Conservation (phyloP, 53 echinoderm and acorn worm species). For the Glandiceps talaboti region DNA sequence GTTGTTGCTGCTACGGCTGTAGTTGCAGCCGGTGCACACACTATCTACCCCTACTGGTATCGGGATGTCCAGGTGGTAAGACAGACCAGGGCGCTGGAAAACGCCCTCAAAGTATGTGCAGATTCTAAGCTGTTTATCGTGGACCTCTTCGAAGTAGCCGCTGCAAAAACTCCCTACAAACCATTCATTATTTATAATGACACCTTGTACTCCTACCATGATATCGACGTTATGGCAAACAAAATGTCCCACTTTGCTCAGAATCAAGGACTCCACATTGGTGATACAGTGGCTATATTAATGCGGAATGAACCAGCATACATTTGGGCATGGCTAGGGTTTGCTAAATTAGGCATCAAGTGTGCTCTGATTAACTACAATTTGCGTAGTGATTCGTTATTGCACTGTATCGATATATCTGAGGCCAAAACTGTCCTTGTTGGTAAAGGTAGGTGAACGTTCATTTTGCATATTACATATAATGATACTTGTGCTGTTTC, state of each 20-base stretch:
- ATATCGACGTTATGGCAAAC: conserved; percentile 32
- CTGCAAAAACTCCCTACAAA: conserved; percentile 28
- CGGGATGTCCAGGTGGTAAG: too few species aligned
- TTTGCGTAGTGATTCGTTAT: conserved; percentile 28
- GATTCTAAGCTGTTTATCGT: conserved; percentile 13
- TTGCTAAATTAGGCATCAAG: conserved; percentile 37
- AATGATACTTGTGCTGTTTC: too few species aligned
- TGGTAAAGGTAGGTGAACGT: conserved; percentile 54
- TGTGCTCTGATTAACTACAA: conserved; percentile 52
- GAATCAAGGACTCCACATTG: conserved; percentile 20
- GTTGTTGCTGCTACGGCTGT: too few species aligned
- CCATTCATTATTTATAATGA: too few species aligned
- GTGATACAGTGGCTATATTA: conserved; percentile 36
- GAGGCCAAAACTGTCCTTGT: conserved; percentile 33
- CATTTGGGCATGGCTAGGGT: conserved; percentile 36
- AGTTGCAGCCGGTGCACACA: too few species aligned
- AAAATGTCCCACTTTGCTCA: conserved; percentile 35
- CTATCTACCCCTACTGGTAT: too few species aligned
- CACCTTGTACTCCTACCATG: conserved; percentile 30
- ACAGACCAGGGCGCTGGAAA: too few species aligned
- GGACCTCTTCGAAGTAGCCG: conserved; percentile 37
- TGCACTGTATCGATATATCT: conserved; percentile 52
- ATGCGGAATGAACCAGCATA: conserved; percentile 47
- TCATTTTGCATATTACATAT: too few species aligned
- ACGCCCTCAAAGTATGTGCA: too few species aligned